phyloP scores from a whole-genome alignment of 2,888 invertebrate genomes.

The Drosophila robusta region DNA sequence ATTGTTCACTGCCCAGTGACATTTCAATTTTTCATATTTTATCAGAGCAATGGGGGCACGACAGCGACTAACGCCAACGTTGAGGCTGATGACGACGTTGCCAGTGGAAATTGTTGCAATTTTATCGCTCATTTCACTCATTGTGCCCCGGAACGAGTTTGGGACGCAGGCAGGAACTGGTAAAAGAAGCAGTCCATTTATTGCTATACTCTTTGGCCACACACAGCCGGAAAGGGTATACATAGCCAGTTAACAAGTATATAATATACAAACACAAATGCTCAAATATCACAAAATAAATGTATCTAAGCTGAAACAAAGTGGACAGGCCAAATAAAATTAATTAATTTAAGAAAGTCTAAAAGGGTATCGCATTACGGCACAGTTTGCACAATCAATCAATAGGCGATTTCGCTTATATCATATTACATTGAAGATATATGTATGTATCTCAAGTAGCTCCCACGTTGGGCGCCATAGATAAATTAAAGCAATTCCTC shows the following conservation, averaged over 20 bases:
- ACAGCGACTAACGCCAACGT: slow-evolving; percentile 30
- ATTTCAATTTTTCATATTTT: slow-evolving; percentile 76
- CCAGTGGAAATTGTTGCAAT: slow-evolving; percentile 76
- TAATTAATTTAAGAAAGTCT: background rate
- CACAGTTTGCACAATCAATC: no score
- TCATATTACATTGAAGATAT: no score
- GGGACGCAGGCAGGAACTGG: slow-evolving; percentile 21
- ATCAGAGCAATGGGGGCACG: slow-evolving; percentile 44
- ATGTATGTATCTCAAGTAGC: no score
- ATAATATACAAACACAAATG: no score
- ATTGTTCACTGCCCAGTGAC: slow-evolving; percentile 65
- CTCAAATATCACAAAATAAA: no score
- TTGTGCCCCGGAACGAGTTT: slow-evolving; percentile 26
- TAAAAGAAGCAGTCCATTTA: slow-evolving; percentile 30
- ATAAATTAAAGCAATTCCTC: background rate
- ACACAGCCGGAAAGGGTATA: background rate
- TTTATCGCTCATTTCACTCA: slow-evolving; percentile 80
- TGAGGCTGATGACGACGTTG: slow-evolving; percentile 24
- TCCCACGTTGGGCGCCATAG: no score
- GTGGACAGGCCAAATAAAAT: background rate
- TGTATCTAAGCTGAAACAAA: background rate
- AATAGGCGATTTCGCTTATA: no score
- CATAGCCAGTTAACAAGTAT: no score
- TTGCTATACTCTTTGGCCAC: slow-evolving; percentile 23
- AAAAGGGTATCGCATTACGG: no score